Evolutionary conservation across 1,140 invertebrate genomes (phyloP).

Genomic region (Seison nebaliae): DNA sequence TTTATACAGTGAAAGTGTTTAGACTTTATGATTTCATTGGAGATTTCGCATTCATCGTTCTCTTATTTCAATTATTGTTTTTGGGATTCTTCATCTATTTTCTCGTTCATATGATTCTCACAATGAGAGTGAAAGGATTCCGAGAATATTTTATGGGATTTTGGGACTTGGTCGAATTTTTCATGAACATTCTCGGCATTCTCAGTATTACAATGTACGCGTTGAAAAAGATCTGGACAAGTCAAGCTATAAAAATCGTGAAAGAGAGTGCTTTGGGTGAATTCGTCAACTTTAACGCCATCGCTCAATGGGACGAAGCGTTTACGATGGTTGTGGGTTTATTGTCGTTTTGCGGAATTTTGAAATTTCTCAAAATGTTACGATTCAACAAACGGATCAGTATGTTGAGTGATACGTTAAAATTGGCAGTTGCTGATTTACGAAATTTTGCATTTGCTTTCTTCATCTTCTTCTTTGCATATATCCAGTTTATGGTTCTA

Average conservation of each 20-base stretch:
- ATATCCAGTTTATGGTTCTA: slow-evolving; percentile 19
- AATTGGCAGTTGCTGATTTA: slow-evolving; percentile 18
- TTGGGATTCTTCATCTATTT: slow-evolving; percentile 22
- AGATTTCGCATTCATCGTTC: slow-evolving; percentile 22
- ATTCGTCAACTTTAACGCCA: slow-evolving; percentile 31
- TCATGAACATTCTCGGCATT: slow-evolving; percentile 25
- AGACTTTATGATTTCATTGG: slow-evolving; percentile 25
- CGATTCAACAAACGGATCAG: slow-evolving; percentile 30
- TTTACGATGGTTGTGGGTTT: slow-evolving; percentile 28
- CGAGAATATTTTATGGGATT: slow-evolving; percentile 29
- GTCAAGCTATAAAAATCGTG: slow-evolving; percentile 24
- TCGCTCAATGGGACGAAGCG: slow-evolving; percentile 30
- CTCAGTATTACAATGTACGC: slow-evolving; percentile 28
- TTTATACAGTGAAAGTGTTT: slow-evolving; percentile 22
- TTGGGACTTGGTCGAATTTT: slow-evolving; percentile 31
- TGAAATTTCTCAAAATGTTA: slow-evolving; percentile 32
- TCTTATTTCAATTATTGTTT: slow-evolving; percentile 23
- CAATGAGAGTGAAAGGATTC: slow-evolving; percentile 20
- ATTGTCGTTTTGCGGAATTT: slow-evolving; percentile 30
- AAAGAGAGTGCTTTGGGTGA: slow-evolving; percentile 25
- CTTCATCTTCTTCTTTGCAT: slow-evolving; percentile 24
- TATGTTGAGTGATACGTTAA: slow-evolving; percentile 23
- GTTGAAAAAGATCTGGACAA: slow-evolving; percentile 27
- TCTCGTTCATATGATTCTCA: slow-evolving; percentile 19
- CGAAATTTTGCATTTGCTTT: slow-evolving; percentile 24